phyloP scores from a whole-genome alignment of 1,140 invertebrate species.

The Cheumatopsyche charites region DNA sequence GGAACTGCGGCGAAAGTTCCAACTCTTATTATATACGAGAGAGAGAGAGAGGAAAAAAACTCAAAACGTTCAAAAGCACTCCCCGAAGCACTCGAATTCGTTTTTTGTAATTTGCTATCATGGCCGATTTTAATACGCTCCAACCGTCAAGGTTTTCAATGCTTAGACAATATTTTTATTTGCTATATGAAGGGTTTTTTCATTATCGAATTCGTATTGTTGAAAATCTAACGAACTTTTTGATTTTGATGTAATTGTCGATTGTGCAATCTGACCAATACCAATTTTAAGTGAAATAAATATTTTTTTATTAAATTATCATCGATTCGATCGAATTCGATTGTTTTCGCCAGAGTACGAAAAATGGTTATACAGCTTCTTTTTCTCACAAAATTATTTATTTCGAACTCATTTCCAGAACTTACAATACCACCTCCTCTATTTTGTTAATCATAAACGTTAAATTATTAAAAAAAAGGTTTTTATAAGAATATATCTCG shows the following conservation, averaged over 20 bases:
- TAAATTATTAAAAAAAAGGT: no score
- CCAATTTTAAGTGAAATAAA: not conserved
- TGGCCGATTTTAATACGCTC: not conserved
- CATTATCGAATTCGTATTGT: not conserved
- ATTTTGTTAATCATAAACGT: no score
- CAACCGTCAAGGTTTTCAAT: constrained; percentile 3
- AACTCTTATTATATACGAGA: no score
- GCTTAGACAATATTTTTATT: not conserved
- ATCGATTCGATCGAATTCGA: no score
- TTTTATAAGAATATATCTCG: no score
- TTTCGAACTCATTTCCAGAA: no score
- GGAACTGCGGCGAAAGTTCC: constrained; percentile 16
- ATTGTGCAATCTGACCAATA: not conserved
- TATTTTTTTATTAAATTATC: no score
- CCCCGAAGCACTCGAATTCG: constrained; percentile 5
- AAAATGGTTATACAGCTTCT: no score
- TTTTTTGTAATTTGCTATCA: constrained; percentile 19
- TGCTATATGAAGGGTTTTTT: not conserved
- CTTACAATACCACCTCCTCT: no score
- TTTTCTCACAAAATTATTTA: no score
- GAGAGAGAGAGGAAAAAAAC: not conserved
- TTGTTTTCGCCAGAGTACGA: no score
- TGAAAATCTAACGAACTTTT: constrained; percentile 9
- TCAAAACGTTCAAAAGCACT: not conserved
- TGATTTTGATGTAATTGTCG: no score